Evolutionary conservation across 2,888 invertebrate genomes (phyloP), one percentile per base, ranked within the genome.

Genomic region (Xanthia togata): DNA sequence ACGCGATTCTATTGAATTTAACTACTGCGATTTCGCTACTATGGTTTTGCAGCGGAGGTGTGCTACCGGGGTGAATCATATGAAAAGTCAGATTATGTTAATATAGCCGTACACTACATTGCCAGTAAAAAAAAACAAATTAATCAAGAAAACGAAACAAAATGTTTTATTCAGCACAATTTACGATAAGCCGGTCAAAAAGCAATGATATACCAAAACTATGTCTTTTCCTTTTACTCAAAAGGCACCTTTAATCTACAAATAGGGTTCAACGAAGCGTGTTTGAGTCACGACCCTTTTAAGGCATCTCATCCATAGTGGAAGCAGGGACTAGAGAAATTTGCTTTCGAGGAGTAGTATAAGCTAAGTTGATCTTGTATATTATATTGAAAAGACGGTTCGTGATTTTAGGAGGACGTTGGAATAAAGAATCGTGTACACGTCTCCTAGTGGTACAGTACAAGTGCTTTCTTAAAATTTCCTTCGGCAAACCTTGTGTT

Each of bases 241-340:
- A 79, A 87, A 81, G 83, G 83, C 79, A 87, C 78, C 85, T 87
- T 82, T 85, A 87, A 88, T 88, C 83, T 79, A 50, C 81, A 83
- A 87, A 88, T 87, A 87, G 83, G 81, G 85, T 87, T 88, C 88
- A 87, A 87, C 87, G 85, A 87, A 88, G 87, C 87, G 81, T 78
- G 64, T 69, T 60, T 80, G 53, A 81, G 64, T 83, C 87, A 87
- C 87, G 83, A 88, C 83, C 87, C 87, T 87, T 87, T 83, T 82
- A 82, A 76, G 82, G 67, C 57, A 75, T 67, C 70, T 80, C 73
- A 72, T 81, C 73, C 70, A 71, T 79, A 79, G 67, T 70, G 47
- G 60, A 79, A 64, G 73, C 70, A 73, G 44, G 78, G 64, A 57
- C 41, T 71, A 60, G 81, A 78, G 59, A 59, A 38, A 78, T 73